Conservation (phyloP, 1,140 invertebrate species). For the Caerostris extrusa region DNA sequence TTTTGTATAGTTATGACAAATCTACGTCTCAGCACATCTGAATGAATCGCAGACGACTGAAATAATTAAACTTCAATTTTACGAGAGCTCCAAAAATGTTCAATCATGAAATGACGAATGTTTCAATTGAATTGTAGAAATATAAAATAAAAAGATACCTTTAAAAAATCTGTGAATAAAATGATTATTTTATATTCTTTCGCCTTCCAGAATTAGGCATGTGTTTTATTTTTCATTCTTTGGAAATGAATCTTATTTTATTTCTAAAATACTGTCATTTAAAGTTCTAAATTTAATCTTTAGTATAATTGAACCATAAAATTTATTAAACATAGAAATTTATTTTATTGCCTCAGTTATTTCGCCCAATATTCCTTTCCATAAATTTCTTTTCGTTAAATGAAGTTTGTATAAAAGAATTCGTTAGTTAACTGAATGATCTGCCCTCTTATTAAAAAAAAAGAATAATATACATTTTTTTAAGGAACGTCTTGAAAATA, state of each 20-base stretch:
- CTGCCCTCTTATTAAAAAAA: too few relatives aligned
- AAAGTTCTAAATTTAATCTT: neutral
- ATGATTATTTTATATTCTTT: neutral
- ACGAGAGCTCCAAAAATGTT: neutral
- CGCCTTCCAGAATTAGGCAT: neutral
- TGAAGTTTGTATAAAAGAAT: neutral
- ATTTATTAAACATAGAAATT: neutral
- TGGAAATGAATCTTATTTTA: neutral
- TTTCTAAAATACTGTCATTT: neutral
- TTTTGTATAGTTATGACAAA: too few relatives aligned
- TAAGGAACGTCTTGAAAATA: too few relatives aligned
- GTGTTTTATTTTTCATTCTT: neutral
- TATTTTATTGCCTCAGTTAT: neutral
- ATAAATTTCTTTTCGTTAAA: neutral
- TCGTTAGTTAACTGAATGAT: neutral
- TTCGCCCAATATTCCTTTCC: neutral
- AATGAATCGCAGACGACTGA: neutral
- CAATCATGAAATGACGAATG: neutral
- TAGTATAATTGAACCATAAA: neutral
- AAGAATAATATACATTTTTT: too few relatives aligned
- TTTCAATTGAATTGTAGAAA: neutral
- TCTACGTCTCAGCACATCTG: neutral
- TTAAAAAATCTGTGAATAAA: neutral
- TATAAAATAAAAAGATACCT: neutral
- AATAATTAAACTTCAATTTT: constrained; percentile 30